Percentiles rank a stretch among this genome's conserved stretches.
Evolutionary conservation across 2,797 vertebrate species (phyloP).

Genomic region (Gephyroberyx darwinii): DNA sequence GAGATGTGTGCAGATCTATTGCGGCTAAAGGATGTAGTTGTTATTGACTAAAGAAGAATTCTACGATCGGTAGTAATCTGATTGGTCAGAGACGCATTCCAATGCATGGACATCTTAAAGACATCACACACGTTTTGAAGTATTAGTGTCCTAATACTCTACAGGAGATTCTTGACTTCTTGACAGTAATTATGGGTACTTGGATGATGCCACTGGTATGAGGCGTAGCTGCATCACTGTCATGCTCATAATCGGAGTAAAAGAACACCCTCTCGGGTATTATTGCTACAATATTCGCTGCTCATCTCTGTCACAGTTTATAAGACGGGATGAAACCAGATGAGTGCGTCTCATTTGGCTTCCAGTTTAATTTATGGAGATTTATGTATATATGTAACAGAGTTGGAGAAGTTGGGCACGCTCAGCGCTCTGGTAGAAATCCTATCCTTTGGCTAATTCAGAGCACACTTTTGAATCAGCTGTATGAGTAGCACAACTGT

Average conservation of each 20-base stretch:
- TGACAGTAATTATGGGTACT: conserved; percentile 49
- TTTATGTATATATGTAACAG: conserved; percentile 68
- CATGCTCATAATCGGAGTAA: conserved; percentile 65
- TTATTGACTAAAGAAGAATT: neutral
- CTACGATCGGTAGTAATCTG: neutral
- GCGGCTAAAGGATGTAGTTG: neutral
- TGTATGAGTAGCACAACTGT: conserved; percentile 58
- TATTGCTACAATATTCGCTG: conserved; percentile 68
- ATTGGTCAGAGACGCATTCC: conserved; percentile 12
- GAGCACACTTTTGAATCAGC: conserved; percentile 52
- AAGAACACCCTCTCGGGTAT: conserved; percentile 70
- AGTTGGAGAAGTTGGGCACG: conserved; percentile 60
- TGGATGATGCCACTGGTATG: conserved; percentile 20
- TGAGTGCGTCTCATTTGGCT: conserved; percentile 66
- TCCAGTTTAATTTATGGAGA: conserved; percentile 75
- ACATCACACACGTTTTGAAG: conserved; percentile 12
- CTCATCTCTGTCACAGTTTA: conserved; percentile 64
- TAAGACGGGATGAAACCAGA: conserved; percentile 68
- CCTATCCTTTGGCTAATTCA: conserved; percentile 61
- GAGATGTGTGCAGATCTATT: neutral
- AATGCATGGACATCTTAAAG: neutral
- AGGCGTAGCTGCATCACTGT: conserved; percentile 59
- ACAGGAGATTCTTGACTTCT: conserved; percentile 57
- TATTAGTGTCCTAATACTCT: conserved; percentile 42
- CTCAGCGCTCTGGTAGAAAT: conserved; percentile 67